Evolutionary conservation across 2,113 vertebrate genomes (phyloP).

Genomic region (Pionites leucogaster): DNA sequence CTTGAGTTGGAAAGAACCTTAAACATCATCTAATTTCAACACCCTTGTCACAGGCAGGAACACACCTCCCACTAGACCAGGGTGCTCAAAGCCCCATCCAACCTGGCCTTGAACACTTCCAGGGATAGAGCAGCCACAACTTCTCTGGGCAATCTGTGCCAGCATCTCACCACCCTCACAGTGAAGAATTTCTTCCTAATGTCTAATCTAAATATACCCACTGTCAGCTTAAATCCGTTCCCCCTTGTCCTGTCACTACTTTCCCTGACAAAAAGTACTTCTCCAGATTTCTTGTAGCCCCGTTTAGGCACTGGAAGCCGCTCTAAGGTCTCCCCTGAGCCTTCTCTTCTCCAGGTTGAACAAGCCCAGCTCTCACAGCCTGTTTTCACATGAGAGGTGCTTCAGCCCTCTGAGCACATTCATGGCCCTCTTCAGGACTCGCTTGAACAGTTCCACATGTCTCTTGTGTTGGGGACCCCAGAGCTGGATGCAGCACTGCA

Average conservation of each 20-base stretch:
- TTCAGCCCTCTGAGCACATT: background rate
- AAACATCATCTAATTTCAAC: background rate
- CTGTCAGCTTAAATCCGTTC: background rate
- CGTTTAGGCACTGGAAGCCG: background rate
- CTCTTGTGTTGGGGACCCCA: background rate
- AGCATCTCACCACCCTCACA: background rate
- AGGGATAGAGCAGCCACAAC: background rate
- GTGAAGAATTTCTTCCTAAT: background rate
- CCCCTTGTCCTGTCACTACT: background rate
- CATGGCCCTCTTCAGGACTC: background rate
- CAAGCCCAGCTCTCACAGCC: background rate
- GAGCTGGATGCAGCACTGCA: background rate
- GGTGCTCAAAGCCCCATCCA: background rate
- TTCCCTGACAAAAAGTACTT: background rate
- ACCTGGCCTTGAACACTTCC: background rate
- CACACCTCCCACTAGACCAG: background rate
- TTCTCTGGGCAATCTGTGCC: background rate
- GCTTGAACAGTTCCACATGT: background rate
- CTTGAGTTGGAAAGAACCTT: background rate
- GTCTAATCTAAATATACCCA: background rate
- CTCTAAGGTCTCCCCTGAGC: background rate
- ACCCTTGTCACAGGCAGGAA: background rate
- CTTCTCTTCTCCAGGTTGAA: background rate
- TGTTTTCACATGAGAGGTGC: background rate
- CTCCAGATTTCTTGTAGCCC: background rate